phyloP scores from a whole-genome alignment of 92 coral and sea anemone genomes.

The Paramuricea clavata region DNA sequence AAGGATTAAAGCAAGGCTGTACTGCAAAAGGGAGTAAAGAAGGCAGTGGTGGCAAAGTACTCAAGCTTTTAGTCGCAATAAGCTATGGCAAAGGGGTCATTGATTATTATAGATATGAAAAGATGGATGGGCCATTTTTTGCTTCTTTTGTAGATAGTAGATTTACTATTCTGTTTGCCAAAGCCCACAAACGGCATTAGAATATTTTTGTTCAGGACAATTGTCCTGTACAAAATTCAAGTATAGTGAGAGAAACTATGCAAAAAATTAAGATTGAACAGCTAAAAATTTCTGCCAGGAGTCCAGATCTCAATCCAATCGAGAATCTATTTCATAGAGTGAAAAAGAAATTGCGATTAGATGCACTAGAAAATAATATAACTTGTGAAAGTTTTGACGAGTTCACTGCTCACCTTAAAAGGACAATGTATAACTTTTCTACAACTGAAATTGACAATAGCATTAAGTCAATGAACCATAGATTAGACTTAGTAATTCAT shows the following conservation, averaged over 20 bases:
- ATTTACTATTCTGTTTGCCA: too few species aligned
- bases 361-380: not conserved
- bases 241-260: not conserved
- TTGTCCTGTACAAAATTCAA: too few species aligned
- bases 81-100: constrained; percentile 51
- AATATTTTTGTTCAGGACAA: too few species aligned
- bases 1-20: constrained; percentile 38
- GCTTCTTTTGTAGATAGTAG: constrained; percentile 22
- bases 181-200: not conserved
- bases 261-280: not conserved
- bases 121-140: constrained; percentile 39
- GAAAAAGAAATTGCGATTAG: not conserved
- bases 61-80: constrained; percentile 31
- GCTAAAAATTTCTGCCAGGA: constrained; percentile 2
- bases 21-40: constrained; percentile 31
- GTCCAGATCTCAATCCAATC: constrained; percentile 22
- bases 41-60: constrained; percentile 52
- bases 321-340: constrained; percentile 18
- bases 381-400: not conserved
- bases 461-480: not conserved
- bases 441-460: not conserved
- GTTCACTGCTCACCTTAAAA: not conserved
- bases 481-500: not conserved
- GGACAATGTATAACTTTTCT: not conserved
- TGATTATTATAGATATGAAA: constrained; percentile 40